These are phyloP conservation scores for Tiliqua scincoides DNA, from an alignment of 2,113 vertebrate genomes.

Conservation along the genomic window DNA sequence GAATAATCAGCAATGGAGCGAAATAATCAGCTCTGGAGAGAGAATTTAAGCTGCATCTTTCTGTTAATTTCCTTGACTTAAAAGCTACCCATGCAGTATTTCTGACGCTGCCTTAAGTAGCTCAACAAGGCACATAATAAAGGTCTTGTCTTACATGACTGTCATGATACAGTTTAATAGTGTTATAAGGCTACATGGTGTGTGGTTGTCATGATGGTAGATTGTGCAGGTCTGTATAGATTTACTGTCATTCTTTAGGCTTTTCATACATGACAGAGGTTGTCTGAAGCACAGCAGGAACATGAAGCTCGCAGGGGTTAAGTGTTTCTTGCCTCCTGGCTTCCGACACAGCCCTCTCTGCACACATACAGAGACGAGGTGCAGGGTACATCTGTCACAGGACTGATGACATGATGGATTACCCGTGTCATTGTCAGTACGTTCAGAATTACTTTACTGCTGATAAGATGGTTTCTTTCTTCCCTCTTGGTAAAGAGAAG, in stretches of 20 bases:
- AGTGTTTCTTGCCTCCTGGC: conserved; percentile 82
- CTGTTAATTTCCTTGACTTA: conserved; percentile 3
- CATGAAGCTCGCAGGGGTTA: conserved; percentile 80
- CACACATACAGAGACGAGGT: conserved; percentile 77
- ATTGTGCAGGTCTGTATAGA: conserved; percentile 78
- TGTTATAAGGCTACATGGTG: conserved; percentile 73
- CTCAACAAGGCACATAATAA: conserved; percentile 59
- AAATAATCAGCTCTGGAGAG: conserved; percentile 33
- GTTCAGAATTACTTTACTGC: conserved; percentile 80
- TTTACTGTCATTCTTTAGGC: conserved; percentile 82
- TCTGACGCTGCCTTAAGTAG: conserved; percentile 49
- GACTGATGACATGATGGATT: conserved; percentile 88
- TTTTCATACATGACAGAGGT: conserved; percentile 73
- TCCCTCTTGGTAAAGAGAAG: conserved; percentile 70
- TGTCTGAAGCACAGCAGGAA: conserved; percentile 72
- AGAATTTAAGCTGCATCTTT: conserved; percentile 36
- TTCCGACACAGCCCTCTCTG: conserved; percentile 71
- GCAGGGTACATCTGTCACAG: conserved; percentile 73
- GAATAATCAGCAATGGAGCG: not conserved
- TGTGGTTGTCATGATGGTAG: conserved; percentile 76
- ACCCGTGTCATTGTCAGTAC: conserved; percentile 83
- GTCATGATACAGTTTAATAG: conserved; percentile 74
- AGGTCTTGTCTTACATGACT: conserved; percentile 70
- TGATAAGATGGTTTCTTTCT: conserved; percentile 79
- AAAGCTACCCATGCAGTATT: conserved; percentile 37